These are phyloP conservation scores for Folsomia manolachei DNA, from an alignment of 2,888 invertebrate species.

Conservation along the genomic window DNA sequence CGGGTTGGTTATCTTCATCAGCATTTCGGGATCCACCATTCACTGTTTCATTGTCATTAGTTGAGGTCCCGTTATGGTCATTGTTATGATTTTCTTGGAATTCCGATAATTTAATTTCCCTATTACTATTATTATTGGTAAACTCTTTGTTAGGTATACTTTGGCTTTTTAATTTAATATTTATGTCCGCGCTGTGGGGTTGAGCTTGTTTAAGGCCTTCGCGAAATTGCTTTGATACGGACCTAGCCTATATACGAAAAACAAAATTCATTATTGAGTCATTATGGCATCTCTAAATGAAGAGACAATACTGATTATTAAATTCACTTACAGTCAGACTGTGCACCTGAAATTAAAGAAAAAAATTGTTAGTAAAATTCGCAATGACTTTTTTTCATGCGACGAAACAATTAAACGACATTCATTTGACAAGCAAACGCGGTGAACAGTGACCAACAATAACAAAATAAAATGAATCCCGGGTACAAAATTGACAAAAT, in stretches of 20 bases:
- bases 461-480: too few relatives aligned
- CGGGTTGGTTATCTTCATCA: neutral
- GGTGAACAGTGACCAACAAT: too few relatives aligned
- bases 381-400: too few relatives aligned
- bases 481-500: too few relatives aligned
- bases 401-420: too few relatives aligned
- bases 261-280: neutral
- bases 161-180: conserved; percentile 43
- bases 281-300: neutral
- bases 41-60: neutral
- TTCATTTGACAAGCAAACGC: too few relatives aligned
- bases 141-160: conserved; percentile 10
- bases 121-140: conserved; percentile 14
- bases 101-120: neutral
- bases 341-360: neutral
- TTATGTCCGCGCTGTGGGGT: conserved; percentile 49
- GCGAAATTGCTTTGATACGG: conserved; percentile 71
- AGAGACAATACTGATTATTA: neutral
- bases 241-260: too few relatives aligned
- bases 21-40: conserved; percentile 12
- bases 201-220: conserved; percentile 62
- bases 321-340: neutral
- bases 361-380: neutral
- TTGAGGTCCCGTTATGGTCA: neutral
- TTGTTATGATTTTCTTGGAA: neutral